Base-by-base conservation (phyloP, 2,113 vertebrate genomes). In the Pelecanoides urinatrix region DNA sequence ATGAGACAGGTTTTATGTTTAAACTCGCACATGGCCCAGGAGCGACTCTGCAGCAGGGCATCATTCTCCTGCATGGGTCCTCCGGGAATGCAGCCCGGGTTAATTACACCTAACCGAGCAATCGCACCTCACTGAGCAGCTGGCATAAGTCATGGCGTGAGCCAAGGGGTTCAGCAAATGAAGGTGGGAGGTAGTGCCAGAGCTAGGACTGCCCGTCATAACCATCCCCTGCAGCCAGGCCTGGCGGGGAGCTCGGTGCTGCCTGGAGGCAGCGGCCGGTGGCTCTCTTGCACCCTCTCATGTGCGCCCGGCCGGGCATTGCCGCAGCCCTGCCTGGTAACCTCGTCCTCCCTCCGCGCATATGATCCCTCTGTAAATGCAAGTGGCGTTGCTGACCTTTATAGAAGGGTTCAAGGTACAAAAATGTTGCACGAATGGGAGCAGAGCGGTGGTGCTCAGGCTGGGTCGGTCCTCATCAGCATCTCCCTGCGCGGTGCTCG, bases 1-100 rank as follows among this genome's bases (percentile, higher is more conserved):
- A 97, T 97, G 96, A 97, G 96, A 66, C 90, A 91, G 32, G 29
- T 96, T 97, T 97, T 97, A 95, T 86, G 92, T 95, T 94, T 74
- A 93, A 96, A 93, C 97, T 96, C 55, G 96, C 96, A 91, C 82
- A 53, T 95, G 96, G 96, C 96, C 96, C 70, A 71, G 89, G 92
- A 96, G 94, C 70, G 38, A 42, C 85, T 44, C 91, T 96, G 94
- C 95, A 92, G 90, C 94, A 71, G 92, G 94, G 93, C 85, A 92
- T 96, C 86, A 40, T 79, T 94, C 97, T 96, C 86, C 92, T n/a
- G 68, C 94, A 80, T 22, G 77, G 81, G 53, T 91, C 94, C 93
- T 88, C 14, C 0, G 85, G 95, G 94, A 76, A 2, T 10, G 34
- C 74, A 84, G 93, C 79, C 77, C 17, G 42, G 81, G 83, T 97